Base-by-base conservation (phyloP, 1,140 invertebrate genomes). In the Zelostemma sp. region DNA sequence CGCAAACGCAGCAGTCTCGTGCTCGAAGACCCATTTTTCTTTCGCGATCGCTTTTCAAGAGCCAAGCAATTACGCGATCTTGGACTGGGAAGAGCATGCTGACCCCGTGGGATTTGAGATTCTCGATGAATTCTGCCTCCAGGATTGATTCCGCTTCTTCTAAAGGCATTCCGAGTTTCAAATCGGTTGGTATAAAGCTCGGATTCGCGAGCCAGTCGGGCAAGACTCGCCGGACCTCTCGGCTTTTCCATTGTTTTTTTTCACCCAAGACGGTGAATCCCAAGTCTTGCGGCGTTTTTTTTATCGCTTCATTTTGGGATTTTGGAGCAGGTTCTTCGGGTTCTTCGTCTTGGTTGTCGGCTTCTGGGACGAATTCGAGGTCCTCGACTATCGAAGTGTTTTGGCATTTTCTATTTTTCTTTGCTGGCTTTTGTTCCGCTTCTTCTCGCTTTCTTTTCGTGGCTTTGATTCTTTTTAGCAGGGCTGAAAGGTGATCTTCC, bases 1-100 rank as follows among this genome's bases (percentile, higher is more conserved):
- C 96, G 16, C 96, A 97, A 31, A 99, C 93, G 87, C 97, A 99
- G n/a, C 98, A 88, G 83, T 99, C 97, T 68, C 90, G 88, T 0
- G 93, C 92, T 81, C 93, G 89, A 65, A 90, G 88, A 11, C 78
- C 78, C 0, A 86, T 81, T 58, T 83, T 74, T 33, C 89, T 87
- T 57, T 89, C 86, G 35, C 87, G 82, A 55, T 90, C 85, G 60
- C 88, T 88, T 62, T 90, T 82, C 5, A 96, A 74, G 31, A 98
- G 83, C 87, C 91, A 95, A 1, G 94, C 93, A 62, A 98, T 92
- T 0, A 98, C 90, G 75, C 88, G 86, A 19, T 85, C 87, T 87
- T 99, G 96, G n/a, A 98, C 94, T 68, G 92, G 89, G 86, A 98
- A 99, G 19, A 97, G 89, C 75, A 91, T 88, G 16, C 86, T 85